Base-by-base conservation (phyloP, 1,140 invertebrate species). In the Drosophila kurseongensis region DNA sequence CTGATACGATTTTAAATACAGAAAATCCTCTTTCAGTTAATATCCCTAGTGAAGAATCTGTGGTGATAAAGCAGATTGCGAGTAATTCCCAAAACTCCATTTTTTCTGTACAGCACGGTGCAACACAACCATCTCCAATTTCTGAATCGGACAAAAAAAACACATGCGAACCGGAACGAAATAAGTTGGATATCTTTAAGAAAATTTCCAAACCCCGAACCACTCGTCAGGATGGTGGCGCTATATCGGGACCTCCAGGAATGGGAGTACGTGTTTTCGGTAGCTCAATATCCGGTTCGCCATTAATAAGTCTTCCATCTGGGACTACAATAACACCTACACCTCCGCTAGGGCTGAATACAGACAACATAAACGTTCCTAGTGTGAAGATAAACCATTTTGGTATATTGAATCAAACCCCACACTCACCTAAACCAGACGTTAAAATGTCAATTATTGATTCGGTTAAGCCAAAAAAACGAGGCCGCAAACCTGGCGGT, bases 141-240 rank as follows among this genome's bases (percentile, higher is more conserved):
- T 13, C 29, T 13, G 13, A 35, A 18, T 2, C 40, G 14, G 44
- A 59, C 4, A 79, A 54, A 65, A 65, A 72, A 8, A 91, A 97
- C 18, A 94, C 95, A 1, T 95, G 94, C 4, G 96, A 97, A 91
- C 96, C 96, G 1, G 96, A 97, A 89, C 96, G 95, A 91, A 96
- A 95, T 90, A 97, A 97, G 91, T 91, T 97, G 27, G 97, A 97
- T 93, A 96, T 97, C 86, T 96, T 97, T 78, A 97, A 97, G 88
- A 97, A 97, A 93, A 96, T 97, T 41, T 90, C 91, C 81, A 91
- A 91, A 12, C 82, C 72, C 10, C 86, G 83, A 32, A 29, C 51
- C 0, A 5, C 36, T 9, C 51, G 10, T 32, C 29, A 23, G 16
- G 60, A 63, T 8, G 29, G 5, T 5, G 42, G 72, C 71, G 32